phyloP scores from a whole-genome alignment of 2,113 vertebrate genomes.

The Aplodontia rufa region DNA sequence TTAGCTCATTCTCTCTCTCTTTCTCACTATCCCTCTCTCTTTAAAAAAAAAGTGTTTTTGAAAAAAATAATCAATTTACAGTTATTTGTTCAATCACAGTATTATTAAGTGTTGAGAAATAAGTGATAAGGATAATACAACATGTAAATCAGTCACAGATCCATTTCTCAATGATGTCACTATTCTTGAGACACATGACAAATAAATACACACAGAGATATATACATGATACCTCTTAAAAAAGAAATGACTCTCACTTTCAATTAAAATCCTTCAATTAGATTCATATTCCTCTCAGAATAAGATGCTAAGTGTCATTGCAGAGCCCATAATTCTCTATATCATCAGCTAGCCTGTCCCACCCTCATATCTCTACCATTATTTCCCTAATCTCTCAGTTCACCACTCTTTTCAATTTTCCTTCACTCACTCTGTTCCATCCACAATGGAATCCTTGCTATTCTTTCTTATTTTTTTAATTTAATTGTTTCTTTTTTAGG shows the following conservation, averaged over 20 bases:
- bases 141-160: not conserved
- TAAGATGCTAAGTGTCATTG: not conserved
- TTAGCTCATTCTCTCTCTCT: no score
- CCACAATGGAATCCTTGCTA: not conserved
- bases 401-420: not conserved
- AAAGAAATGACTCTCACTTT: not conserved
- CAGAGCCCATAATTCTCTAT: not conserved
- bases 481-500: no score
- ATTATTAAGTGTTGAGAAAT: not conserved
- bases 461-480: not conserved
- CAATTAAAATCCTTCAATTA: not conserved
- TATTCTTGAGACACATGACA: not conserved
- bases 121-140: not conserved
- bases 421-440: not conserved
- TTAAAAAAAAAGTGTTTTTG: no score
- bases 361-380: not conserved
- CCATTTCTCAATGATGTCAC: conserved; percentile 3
- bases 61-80: no score
- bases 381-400: not conserved
- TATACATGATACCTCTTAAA: not conserved
- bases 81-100: not conserved
- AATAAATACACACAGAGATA: not conserved
- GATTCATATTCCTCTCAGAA: not conserved
- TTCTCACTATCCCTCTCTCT: no score
- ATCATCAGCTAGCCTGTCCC: not conserved